Base-by-base conservation (phyloP, 2,888 invertebrate species). In the Gerris lacustris region DNA sequence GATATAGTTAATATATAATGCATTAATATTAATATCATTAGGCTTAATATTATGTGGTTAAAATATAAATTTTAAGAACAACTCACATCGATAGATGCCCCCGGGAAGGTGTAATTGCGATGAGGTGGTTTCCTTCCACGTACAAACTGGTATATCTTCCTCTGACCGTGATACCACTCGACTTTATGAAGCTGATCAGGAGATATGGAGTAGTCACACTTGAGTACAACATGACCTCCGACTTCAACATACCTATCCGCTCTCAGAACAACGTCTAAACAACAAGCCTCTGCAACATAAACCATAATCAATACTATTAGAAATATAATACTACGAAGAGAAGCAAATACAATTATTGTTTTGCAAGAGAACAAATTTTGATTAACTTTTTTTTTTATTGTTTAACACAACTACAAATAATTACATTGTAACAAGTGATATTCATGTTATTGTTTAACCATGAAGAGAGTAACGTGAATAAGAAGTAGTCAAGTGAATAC, bases 71-170 rank as follows among this genome's bases (percentile, higher is more conserved):
- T 31, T 31, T 1, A 31, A 31, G 4, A 31, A 2, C 31, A 31
- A 86, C 89, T 88, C 82, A 91, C 91, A 80, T 90, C 89, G 73
- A 91, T 84, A 77, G 86, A 86, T 70, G 88, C 89, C 73, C 91
- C 91, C n/a, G 85, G 84, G 71, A 86, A 86, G 63, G 85, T 84
- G 78, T 86, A 87, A 80, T 87, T 84, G 79, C 75, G 83, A 84
- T 73, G 75, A 70, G 91, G 90, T 75, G 90, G 90, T 79, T 85
- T 88, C 73, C 91, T 84, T 76, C 89, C 88, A 78, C 87, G 87
- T 79, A 91, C 88, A 80, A 88, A 91, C 82, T 90, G 89, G 81
- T 91, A 89, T 82, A 91, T 88, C 82, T 90, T 91, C 79, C 84
- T 84, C 76, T 86, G 86, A 76, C 84, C 85, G 75, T 87, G 86